Conservation (phyloP, 2,797 vertebrate genomes). For the Danio kyathit region DNA sequence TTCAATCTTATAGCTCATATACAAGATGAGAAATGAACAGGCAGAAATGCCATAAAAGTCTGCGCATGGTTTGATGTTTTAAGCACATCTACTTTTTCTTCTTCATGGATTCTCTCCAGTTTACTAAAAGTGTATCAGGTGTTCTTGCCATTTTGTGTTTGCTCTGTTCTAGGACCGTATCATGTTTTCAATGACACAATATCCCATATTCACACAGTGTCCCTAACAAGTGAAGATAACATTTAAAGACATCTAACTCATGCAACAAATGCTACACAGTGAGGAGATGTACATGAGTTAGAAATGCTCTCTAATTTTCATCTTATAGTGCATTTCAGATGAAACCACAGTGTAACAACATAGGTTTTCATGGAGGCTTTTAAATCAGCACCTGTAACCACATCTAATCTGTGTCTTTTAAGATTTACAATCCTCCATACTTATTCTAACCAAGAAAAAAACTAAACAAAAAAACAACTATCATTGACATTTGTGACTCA, state of each 20-base stretch:
- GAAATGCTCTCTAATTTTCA: slow-evolving; percentile 11
- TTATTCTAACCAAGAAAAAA: not conserved
- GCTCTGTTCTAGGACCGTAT: slow-evolving; percentile 10
- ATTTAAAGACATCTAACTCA: not conserved
- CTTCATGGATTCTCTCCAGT: slow-evolving; percentile 15
- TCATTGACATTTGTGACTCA: not conserved
- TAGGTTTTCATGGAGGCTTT: slow-evolving; percentile 17
- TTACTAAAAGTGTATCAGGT: not conserved
- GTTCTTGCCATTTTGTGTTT: not conserved
- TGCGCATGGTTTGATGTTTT: not conserved
- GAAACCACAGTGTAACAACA: slow-evolving; percentile 29
- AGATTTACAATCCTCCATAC: not conserved
- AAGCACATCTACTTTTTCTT: not conserved
- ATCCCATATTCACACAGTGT: slow-evolving; percentile 6
- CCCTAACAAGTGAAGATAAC: not conserved
- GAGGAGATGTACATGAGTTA: not conserved
- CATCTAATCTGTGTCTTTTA: slow-evolving; percentile 50
- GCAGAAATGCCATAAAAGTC: not conserved
- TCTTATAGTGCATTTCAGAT: not conserved
- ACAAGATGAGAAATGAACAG: slow-evolving; percentile 1
- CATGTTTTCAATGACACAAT: not conserved
- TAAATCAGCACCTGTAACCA: slow-evolving; percentile 43
- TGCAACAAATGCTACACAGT: slow-evolving; percentile 24
- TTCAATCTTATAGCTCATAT: slow-evolving; percentile 15
- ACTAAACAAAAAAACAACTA: not conserved